A percentile compares a stretch with the other conserved stretches of the same genome.
These are phyloP conservation scores for Oncorhynchus tshawytscha DNA, from an alignment of 2,113 vertebrate genomes.

Conservation along the genomic window DNA sequence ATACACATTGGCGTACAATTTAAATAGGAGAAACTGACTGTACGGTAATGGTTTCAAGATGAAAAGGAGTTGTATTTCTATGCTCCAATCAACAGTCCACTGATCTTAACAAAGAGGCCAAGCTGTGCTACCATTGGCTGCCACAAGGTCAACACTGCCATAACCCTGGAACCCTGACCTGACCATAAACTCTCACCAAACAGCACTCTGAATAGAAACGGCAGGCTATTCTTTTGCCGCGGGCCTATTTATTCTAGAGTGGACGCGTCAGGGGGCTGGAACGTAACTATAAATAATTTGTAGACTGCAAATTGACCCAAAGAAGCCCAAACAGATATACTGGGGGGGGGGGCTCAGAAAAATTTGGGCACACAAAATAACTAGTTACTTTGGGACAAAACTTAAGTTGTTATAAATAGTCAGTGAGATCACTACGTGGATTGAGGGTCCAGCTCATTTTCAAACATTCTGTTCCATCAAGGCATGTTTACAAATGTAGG, in stretches of 20 bases:
- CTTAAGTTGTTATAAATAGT: background rate
- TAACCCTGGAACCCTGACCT: conserved; percentile 4
- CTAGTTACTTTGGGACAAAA: background rate
- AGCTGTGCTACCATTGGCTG: conserved; percentile 19
- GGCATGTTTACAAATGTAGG: background rate
- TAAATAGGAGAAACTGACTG: conserved; percentile 53
- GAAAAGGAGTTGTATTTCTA: conserved; percentile 36
- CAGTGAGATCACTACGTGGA: background rate
- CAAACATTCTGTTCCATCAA: background rate
- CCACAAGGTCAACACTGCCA: background rate
- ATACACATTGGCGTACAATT: conserved; percentile 36
- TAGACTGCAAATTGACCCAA: too few species aligned
- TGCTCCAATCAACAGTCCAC: conserved; percentile 33
- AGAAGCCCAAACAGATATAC: too few species aligned
- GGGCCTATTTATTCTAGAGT: too few species aligned
- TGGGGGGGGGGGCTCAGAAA: too few species aligned
- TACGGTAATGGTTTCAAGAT: conserved; percentile 34
- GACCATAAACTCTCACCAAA: background rate
- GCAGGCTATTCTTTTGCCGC: conserved; percentile 14
- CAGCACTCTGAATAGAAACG: conserved; percentile 30
- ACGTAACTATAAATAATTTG: too few species aligned
- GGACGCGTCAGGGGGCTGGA: too few species aligned
- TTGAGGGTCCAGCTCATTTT: background rate
- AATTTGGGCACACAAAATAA: too few species aligned
- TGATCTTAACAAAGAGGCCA: conserved; percentile 24